Evolutionary conservation across 1,140 invertebrate genomes (phyloP).

Genomic region (Triops longicaudatus): DNA sequence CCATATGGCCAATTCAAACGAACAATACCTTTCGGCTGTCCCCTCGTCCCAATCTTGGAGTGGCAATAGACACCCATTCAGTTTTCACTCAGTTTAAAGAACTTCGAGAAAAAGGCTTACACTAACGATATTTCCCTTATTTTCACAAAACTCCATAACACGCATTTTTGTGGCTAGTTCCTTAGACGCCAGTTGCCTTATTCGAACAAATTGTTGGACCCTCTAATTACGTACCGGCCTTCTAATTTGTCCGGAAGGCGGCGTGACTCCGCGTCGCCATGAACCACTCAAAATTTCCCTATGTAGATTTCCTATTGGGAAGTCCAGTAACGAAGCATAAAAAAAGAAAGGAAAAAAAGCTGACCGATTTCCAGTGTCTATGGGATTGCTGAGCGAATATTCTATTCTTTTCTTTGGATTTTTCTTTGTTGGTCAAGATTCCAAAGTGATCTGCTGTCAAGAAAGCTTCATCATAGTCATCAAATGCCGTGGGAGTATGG

Average conservation of each 20-base stretch:
- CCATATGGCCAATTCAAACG: constrained; percentile 4
- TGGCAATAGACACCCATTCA: no score
- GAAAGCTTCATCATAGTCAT: background rate
- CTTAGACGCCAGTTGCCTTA: background rate
- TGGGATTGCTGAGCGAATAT: background rate
- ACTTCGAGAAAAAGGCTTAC: no score
- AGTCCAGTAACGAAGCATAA: background rate
- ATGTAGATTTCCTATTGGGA: background rate
- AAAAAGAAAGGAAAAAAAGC: background rate
- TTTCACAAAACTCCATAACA: background rate
- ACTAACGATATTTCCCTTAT: no score
- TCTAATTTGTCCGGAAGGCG: constrained; percentile 11
- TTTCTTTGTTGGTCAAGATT: background rate
- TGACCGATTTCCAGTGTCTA: background rate
- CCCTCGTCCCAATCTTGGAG: background rate
- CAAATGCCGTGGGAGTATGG: background rate
- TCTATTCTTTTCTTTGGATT: no score
- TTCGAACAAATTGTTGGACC: constrained; percentile 6
- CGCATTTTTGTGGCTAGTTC: constrained; percentile 2
- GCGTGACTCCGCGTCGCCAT: constrained; percentile 2
- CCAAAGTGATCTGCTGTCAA: background rate
- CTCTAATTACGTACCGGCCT: background rate
- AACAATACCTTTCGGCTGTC: background rate
- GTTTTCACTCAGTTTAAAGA: no score
- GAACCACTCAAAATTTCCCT: background rate